A percentile compares a stretch with the other conserved stretches of the same genome.
Evolutionary conservation across 2,888 invertebrate species (phyloP).

Genomic region (Chrysina gloriosa): DNA sequence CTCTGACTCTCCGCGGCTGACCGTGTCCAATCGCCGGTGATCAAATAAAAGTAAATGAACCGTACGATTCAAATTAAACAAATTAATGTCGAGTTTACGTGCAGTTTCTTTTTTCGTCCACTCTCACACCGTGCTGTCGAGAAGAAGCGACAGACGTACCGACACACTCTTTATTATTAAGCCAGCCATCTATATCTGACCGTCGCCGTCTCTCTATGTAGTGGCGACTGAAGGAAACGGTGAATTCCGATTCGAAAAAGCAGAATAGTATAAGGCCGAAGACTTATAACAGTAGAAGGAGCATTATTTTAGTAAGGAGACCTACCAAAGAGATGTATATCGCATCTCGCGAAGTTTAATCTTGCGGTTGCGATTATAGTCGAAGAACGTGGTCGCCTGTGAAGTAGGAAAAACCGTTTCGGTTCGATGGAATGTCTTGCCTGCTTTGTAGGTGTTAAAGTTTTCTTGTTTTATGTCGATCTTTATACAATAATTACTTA

Average conservation of each 20-base stretch:
- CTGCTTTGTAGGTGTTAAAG: not conserved
- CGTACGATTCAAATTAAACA: constrained; percentile 39
- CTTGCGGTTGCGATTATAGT: not conserved
- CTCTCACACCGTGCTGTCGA: constrained; percentile 2
- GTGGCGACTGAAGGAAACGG: constrained; percentile 2
- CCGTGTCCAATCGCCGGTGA: constrained; percentile 35
- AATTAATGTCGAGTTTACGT: constrained; percentile 37
- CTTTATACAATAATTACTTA: not conserved
- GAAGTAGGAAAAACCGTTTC: not conserved
- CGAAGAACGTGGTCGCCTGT: not conserved
- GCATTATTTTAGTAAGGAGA: constrained; percentile 1
- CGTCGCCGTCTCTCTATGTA: not conserved
- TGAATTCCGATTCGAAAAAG: constrained; percentile 5
- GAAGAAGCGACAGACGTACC: not conserved
- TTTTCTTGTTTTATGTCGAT: not conserved
- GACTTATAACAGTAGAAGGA: constrained; percentile 13
- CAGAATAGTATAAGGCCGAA: constrained; percentile 3
- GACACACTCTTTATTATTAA: constrained; percentile 1
- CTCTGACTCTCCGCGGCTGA: constrained; percentile 15
- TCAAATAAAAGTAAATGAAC: constrained; percentile 42
- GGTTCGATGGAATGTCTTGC: not conserved
- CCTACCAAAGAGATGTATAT: not conserved
- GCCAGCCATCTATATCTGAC: not conserved
- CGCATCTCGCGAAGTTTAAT: not conserved
- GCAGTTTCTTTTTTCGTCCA: constrained; percentile 20